These are phyloP conservation scores for Drosophila neotestacea DNA, from an alignment of 2,888 invertebrate species.

Conservation along the genomic window DNA sequence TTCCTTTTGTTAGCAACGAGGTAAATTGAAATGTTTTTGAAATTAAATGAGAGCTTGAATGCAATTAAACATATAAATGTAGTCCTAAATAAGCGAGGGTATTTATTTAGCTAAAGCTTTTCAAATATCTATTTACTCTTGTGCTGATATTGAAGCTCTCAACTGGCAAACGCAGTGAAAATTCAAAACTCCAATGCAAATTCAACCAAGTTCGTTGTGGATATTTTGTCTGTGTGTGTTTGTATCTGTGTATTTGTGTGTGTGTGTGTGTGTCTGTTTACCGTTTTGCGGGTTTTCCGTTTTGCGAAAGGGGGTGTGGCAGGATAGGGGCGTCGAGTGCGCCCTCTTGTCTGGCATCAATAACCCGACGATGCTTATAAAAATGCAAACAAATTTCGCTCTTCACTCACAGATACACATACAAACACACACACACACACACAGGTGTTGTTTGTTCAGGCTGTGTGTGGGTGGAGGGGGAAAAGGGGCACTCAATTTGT, in stretches of 20 bases:
- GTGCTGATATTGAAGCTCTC: not conserved
- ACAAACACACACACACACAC: conserved; percentile 32
- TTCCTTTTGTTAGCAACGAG: not conserved
- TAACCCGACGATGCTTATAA: conserved; percentile 73
- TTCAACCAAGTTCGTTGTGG: not conserved
- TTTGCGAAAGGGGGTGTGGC: conserved; percentile 1
- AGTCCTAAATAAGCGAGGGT: conserved; percentile 12
- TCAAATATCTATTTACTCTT: conserved; percentile 4
- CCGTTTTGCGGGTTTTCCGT: conserved; percentile 65
- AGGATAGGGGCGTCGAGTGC: conserved; percentile 11
- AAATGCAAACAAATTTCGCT: conserved; percentile 77
- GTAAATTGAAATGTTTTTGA: conserved; percentile 6
- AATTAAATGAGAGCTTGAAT: not conserved
- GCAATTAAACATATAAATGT: no score
- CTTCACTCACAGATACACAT: conserved; percentile 28
- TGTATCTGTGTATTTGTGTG: conserved; percentile 9
- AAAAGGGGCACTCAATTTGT: conserved; percentile 70
- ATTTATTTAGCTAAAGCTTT: conserved; percentile 26
- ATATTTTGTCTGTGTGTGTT: conserved; percentile 12
- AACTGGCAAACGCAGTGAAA: not conserved
- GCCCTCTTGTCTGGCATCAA: conserved; percentile 67
- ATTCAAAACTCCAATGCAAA: conserved; percentile 15
- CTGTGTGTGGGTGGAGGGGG: conserved; percentile 24
- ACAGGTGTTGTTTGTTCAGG: conserved; percentile 56
- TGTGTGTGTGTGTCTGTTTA: conserved; percentile 43